Base-by-base conservation (phyloP, 92 coral and sea anemone species). In the Actinostola sp. region DNA sequence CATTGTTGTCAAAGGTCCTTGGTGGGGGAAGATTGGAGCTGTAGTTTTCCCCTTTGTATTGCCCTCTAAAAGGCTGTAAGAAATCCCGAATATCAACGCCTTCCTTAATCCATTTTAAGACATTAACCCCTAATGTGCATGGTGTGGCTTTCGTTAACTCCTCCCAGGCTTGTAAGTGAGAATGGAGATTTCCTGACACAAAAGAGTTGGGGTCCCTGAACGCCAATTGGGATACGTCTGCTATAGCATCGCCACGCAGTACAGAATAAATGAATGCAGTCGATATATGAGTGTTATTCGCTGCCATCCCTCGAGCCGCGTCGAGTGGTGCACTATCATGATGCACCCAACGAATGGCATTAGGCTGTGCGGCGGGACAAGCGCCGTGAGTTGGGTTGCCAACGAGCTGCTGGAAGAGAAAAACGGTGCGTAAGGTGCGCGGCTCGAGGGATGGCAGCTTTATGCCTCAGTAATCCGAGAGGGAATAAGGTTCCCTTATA, bases 11-110 rank as follows among this genome's bases (percentile, higher is more conserved):
- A 34, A 62, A 62, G 19, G 30, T 41, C 68, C 41, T 26, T 8
- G 9, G 46, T 24, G 68, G 68, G 32, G 68, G 49, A 1, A 62
- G 23, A 10, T 62, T 41, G 24, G 68, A 62, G 68, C 30, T 41
- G 30, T 24, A 23, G 38, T 2, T 24, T 62, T 62, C 29, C 19
- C 68, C 38, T 28, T 34, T 33, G 46, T 24, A 62, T 1, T 62
- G 68, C 24, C 68, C 68, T 14, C 46, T 28, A 62, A 33, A 62
- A 33, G 2, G 0, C 19, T 62, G 68, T 21, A 62, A 62, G 25
- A 62, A 32, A 25, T 48, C 19, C 16, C 54, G 13, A 23, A 48
- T 23, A 48, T 48, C 19, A n/a, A n/a, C 54, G 19, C 54, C 44
- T 48, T 17, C 19, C 13, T 48, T 48, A 14, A 48, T 48, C 54